A percentile compares a stretch with the other conserved stretches of the same genome.
Evolutionary conservation across 2,797 vertebrate genomes (phyloP).

Genomic region (Dicrostonyx torquatus): DNA sequence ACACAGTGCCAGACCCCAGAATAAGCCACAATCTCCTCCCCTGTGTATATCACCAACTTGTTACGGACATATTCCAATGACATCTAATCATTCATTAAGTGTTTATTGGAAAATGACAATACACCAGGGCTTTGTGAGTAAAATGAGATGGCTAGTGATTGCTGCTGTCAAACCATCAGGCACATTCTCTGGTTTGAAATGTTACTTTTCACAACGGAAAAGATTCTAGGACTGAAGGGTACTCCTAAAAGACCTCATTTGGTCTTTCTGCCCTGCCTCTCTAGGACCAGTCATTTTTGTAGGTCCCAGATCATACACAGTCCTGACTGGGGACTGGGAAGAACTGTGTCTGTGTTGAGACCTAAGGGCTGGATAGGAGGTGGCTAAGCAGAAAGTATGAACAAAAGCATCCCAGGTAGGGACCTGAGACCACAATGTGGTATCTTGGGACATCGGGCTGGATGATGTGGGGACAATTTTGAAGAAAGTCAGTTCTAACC

Average conservation of each 20-base stretch:
- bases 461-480: not conserved
- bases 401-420: not conserved
- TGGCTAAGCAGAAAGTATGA: not conserved
- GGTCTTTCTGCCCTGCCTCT: not conserved
- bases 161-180: not conserved
- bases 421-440: not conserved
- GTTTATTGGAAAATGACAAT: not conserved
- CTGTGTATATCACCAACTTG: not conserved
- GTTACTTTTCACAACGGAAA: not conserved
- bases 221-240: not conserved
- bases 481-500: not conserved
- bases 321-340: not conserved
- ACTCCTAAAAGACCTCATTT: not conserved
- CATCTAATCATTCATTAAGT: not conserved
- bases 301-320: not conserved
- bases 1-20: not conserved
- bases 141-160: not conserved
- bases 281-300: not conserved
- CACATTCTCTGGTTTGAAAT: not conserved
- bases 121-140: too few species aligned
- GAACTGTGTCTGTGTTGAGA: not conserved
- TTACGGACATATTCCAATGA: not conserved
- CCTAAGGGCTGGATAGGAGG: not conserved
- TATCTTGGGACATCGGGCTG: not conserved
- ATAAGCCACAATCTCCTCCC: not conserved